Conservation (phyloP, 2,888 invertebrate species). For the Chelonus formosanus region DNA sequence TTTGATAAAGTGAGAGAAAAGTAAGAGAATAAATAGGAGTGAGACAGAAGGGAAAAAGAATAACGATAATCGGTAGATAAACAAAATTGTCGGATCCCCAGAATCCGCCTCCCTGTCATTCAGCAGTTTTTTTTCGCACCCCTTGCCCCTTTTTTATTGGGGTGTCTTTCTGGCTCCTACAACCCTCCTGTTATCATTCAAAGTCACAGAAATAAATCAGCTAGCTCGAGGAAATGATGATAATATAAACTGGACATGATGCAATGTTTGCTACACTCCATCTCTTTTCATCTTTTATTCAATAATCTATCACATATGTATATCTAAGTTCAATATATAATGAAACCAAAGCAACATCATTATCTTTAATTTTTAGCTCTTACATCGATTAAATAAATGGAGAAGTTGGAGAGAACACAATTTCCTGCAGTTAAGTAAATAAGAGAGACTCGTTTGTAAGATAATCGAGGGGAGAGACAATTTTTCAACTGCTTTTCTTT, state of each 20-base stretch:
- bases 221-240: constrained; percentile 35
- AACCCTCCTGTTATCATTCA: constrained; percentile 15
- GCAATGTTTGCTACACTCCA: constrained; percentile 10
- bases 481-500: neutral
- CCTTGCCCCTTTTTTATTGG: neutral
- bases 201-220: constrained; percentile 33
- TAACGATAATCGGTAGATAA: constrained; percentile 25
- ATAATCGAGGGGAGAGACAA: neutral
- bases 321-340: no score
- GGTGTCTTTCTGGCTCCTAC: constrained; percentile 17
- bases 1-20: constrained; percentile 6
- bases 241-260: constrained; percentile 15
- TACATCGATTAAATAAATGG: no score
- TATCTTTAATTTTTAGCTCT: no score
- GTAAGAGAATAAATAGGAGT: no score
- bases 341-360: no score
- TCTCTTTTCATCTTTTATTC: constrained; percentile 6
- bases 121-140: constrained; percentile 24
- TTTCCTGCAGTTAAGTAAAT: neutral
- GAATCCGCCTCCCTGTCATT: constrained; percentile 15
- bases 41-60: constrained; percentile 11
- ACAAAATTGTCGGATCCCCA: constrained; percentile 12
- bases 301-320: neutral
- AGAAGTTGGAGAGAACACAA: no score
- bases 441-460: neutral